These are phyloP conservation scores for Zaprionus lineosus DNA, from an alignment of 2,888 invertebrate species.

Conservation along the genomic window DNA sequence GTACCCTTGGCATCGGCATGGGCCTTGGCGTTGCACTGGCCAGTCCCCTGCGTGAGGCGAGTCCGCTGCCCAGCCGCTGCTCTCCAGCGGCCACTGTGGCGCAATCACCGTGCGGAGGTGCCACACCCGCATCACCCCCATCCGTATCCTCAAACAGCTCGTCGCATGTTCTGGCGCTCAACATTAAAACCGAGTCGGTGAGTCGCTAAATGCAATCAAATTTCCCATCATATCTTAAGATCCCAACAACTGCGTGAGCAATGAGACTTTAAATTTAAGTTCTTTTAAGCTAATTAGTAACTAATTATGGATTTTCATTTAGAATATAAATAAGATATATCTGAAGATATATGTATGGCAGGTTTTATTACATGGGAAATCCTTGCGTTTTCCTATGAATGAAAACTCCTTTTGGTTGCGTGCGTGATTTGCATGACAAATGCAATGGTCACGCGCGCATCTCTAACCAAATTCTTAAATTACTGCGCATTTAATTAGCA, in stretches of 20 bases:
- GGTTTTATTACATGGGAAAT: too few relatives aligned
- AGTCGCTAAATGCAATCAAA: slow-evolving; percentile 60
- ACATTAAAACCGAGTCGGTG: slow-evolving; percentile 81
- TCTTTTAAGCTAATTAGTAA: too few relatives aligned
- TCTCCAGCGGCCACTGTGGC: slow-evolving; percentile 44
- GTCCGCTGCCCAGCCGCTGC: slow-evolving; percentile 53
- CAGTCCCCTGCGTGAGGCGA: slow-evolving; percentile 43
- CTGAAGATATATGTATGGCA: too few relatives aligned
- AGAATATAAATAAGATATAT: too few relatives aligned
- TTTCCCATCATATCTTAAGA: slow-evolving; percentile 30
- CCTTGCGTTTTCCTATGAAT: too few relatives aligned
- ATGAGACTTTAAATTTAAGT: background rate
- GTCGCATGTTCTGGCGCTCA: slow-evolving; percentile 72
- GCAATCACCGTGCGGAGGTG: slow-evolving; percentile 54
- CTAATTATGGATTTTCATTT: too few relatives aligned
- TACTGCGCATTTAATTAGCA: slow-evolving; percentile 65
- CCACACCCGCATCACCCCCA: slow-evolving; percentile 48
- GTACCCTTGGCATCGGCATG: slow-evolving; percentile 55
- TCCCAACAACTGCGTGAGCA: slow-evolving; percentile 59
- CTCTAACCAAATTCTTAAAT: slow-evolving; percentile 30
- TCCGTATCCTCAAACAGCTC: slow-evolving; percentile 54
- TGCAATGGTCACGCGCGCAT: slow-evolving; percentile 33
- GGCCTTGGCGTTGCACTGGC: slow-evolving; percentile 38
- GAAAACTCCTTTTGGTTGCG: background rate
- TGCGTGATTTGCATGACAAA: slow-evolving; percentile 15